Base-by-base conservation (phyloP, 2,888 invertebrate genomes). In the Xylophagus ater region DNA sequence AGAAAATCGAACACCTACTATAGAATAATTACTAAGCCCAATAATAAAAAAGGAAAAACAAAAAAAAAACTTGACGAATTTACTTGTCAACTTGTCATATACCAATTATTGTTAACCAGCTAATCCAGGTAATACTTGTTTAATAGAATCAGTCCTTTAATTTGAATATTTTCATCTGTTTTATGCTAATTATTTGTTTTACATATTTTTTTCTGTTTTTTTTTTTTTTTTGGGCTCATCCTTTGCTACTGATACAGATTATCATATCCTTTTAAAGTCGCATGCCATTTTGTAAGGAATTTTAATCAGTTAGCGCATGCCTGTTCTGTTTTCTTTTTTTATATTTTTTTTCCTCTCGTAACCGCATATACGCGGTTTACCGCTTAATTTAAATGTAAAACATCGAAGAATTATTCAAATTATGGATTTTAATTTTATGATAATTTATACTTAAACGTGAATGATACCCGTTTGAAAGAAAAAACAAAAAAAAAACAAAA, bases 301-400 rank as follows among this genome's bases (percentile, higher is more conserved):
- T 41, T 41, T 44, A 44, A 44, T 44, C 41, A 41, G 38, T n/a
- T 36, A 32, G 39, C 41, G 39, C 44, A 44, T 36, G 44, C 39
- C 41, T 36, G 28, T 36, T 31, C 12, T 8, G 8, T n/a, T n/a
- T n/a, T 26, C n/a, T 26, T 26, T 26, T 26, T 6, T 26, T 37
- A 23, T 14, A 15, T 33, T 13, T 8, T 20, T 6, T 13, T 12
- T n/a, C 33, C 20, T 8, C 20, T 20, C 12, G 21, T n/a, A 19
- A 20, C 33, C 20, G 23, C 19, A 33, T 33, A 23, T 7, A 21
- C 13, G 23, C 23, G 25, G 36, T 31, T 26, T 28, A 36, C 30
- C 35, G n/a, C 12, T 20, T 21, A 21, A 12, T 12, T 5, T 31
- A 14, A 26, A 23, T 25, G 33, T 21, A 20, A n/a, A 34, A 24